Evolutionary conservation across 2,888 invertebrate species (phyloP), one percentile per base, ranked within the genome.

Genomic region (Neria commutata): DNA sequence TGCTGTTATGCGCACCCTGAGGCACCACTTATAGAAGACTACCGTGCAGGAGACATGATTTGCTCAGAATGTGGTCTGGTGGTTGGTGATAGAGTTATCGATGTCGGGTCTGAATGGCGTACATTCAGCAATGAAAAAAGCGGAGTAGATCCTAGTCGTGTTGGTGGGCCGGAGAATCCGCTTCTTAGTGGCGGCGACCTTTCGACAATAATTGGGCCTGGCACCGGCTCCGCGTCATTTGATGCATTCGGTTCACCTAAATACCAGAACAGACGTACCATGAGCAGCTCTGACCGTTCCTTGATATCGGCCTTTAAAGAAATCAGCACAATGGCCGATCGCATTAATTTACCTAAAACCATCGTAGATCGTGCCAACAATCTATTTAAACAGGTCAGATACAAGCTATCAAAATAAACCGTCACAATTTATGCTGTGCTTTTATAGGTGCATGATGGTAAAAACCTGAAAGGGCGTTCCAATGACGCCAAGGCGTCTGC

Each of bases 61-160:
- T 99, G 99, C 81, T 94, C 98, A 25, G 96, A 97, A 84, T 99
- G 99, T 85, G 99, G 99, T n/a, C 86, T 99, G 60, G 99, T 99
- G 51, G 98, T 99, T 23, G 99, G 99, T 14, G 99, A 99, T 84
- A 95, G 98, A 78, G 96, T 99, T 1, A 97, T 99, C 67, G 99
- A 99, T 83, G 99, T 99, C n/a, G 98, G 99, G 33, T 98, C 98
- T 3, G 99, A 99, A 83, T 99, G 99, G 99, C 88, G 99, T 80
- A 99, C 98, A 60, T 99, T 99, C 83, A 97, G 96, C 76, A 99
- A 98, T 81, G 99, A 99, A 79, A 98, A 97, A 77, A 90, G 91
- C 54, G 93, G 95, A 8, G 94, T 94, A 0, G 99, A 99, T 83
- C 98, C 98, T 3, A 97, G 97, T 83, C 97, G 99, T 91, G 99